A percentile compares a stretch with the other conserved stretches of the same genome.
phyloP scores from a whole-genome alignment of 2,797 vertebrate species.

The Cirrhinus mrigala region DNA sequence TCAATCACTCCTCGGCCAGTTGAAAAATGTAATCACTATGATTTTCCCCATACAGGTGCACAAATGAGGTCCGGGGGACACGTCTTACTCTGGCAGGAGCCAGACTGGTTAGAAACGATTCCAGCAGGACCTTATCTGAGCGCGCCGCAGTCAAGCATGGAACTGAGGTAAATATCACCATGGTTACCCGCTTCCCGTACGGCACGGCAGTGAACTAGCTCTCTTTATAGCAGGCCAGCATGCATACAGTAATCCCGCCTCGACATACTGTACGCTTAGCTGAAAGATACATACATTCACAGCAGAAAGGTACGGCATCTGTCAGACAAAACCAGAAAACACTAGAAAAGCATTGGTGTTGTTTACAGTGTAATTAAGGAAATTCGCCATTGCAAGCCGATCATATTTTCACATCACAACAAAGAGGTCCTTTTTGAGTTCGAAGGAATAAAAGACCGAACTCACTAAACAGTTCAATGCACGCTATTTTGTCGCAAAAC shows the following conservation, averaged over 20 bases:
- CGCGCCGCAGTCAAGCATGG: constrained; percentile 27
- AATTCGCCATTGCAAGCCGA: neutral
- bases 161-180: constrained; percentile 61
- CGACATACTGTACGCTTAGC: neutral
- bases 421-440: neutral
- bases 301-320: neutral
- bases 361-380: neutral
- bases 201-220: constrained; percentile 33
- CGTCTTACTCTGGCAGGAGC: neutral
- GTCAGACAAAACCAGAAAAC: neutral
- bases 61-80: constrained; percentile 8
- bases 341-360: too few species aligned
- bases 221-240: constrained; percentile 5
- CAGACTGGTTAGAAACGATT: constrained; percentile 40
- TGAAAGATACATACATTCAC: neutral
- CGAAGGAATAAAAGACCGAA: too few species aligned
- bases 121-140: constrained; percentile 44
- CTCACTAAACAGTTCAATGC: neutral
- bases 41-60: constrained; percentile 27
- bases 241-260: constrained; percentile 1
- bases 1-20: constrained; percentile 29
- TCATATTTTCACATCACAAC: neutral
- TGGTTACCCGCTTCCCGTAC: constrained; percentile 45
- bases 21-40: constrained; percentile 34
- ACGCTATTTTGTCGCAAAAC: neutral